Conservation (phyloP, 1,140 invertebrate species). For the Globodera rostochiensis region DNA sequence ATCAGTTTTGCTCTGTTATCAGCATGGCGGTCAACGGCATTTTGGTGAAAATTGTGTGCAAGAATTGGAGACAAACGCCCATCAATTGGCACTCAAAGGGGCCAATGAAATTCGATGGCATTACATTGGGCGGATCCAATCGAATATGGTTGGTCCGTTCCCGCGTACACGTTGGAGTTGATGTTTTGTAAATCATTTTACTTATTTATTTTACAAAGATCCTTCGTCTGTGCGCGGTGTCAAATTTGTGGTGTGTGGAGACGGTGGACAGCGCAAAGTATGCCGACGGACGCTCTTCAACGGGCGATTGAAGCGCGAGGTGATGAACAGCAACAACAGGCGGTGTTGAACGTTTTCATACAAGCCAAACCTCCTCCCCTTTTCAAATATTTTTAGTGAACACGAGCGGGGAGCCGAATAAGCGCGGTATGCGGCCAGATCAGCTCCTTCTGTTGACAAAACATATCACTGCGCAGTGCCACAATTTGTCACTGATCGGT, state of each 20-base stretch:
- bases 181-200: no score
- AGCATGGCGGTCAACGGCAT: constrained; percentile 78
- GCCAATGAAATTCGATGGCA: constrained; percentile 95
- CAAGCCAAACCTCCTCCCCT: constrained; percentile 69
- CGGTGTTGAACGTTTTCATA: constrained; percentile 78
- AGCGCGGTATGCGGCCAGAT: constrained; percentile 78
- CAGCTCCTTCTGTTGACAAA: constrained; percentile 74
- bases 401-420: constrained; percentile 88
- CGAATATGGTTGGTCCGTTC: constrained; percentile 69
- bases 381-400: constrained; percentile 73
- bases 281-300: constrained; percentile 77
- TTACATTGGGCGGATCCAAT: constrained; percentile 92
- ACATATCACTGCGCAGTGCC: constrained; percentile 78
- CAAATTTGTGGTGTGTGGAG: constrained; percentile 81
- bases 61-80: constrained; percentile 82
- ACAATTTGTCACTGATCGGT: constrained; percentile 75
- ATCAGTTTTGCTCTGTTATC: constrained; percentile 80
- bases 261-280: constrained; percentile 84
- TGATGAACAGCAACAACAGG: neutral
- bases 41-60: constrained; percentile 99
- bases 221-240: constrained; percentile 66
- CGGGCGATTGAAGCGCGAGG: constrained; percentile 74
- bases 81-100: constrained; percentile 73
- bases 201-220: neutral
- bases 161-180: no score